A percentile compares a stretch with the other conserved stretches of the same genome.
These are phyloP conservation scores for Eupithecia pulchellata DNA, from an alignment of 2,888 invertebrate genomes.

Conservation along the genomic window DNA sequence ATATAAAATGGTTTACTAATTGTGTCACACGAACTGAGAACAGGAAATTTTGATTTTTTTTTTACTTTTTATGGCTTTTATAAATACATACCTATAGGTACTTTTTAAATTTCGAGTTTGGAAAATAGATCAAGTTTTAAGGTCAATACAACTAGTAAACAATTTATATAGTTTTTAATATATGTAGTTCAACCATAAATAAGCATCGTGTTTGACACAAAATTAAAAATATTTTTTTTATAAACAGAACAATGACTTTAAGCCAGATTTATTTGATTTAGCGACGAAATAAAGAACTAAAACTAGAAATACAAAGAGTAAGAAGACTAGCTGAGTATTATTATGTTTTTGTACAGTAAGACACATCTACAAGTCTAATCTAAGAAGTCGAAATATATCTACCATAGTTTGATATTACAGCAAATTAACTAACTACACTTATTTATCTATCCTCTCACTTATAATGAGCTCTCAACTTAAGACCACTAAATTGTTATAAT, in stretches of 20 bases:
- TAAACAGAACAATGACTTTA: background rate
- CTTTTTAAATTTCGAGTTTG: background rate
- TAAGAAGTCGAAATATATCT: background rate
- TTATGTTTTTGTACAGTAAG: background rate
- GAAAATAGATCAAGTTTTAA: background rate
- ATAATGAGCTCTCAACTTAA: background rate
- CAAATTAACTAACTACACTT: background rate
- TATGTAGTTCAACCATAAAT: no score
- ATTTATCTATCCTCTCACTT: background rate
- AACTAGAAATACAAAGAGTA: background rate
- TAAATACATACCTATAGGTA: background rate
- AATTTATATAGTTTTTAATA: background rate
- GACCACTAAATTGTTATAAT: no score
- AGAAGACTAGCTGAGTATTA: slow-evolving; percentile 23
- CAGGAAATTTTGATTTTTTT: background rate
- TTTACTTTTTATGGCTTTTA: background rate
- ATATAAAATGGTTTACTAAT: background rate
- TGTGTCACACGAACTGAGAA: background rate
- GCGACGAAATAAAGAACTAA: slow-evolving; percentile 5
- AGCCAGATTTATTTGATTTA: slow-evolving; percentile 17
- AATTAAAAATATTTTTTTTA: background rate
- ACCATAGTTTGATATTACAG: background rate
- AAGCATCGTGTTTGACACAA: background rate
- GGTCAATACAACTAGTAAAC: background rate
- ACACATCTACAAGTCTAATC: background rate